Conservation (phyloP, 2,888 invertebrate genomes). For the Atherix ibis region DNA sequence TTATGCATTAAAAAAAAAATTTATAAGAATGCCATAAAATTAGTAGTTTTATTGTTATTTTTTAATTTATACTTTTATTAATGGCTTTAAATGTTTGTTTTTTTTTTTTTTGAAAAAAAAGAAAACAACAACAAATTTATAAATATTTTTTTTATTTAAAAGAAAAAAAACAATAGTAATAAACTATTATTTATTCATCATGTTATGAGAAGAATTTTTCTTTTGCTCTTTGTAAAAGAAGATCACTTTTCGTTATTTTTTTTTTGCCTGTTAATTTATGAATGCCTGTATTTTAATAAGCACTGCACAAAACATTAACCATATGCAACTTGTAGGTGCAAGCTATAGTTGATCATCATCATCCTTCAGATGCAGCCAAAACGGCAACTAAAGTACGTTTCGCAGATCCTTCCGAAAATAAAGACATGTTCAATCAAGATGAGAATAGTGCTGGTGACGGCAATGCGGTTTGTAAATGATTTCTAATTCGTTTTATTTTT, state of each 20-base stretch:
- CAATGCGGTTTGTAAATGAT: conserved; percentile 1
- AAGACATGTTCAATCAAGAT: conserved; percentile 8
- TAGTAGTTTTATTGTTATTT: no score
- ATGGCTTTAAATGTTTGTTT: no score
- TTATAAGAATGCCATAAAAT: no score
- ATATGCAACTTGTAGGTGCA: conserved; percentile 79
- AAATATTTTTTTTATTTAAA: no score
- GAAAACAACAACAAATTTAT: no score
- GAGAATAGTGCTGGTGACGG: conserved; percentile 2
- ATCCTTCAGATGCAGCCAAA: conserved; percentile 45
- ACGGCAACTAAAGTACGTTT: conserved; percentile 78
- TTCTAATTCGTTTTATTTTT: background rate
- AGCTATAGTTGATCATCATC: conserved; percentile 83
- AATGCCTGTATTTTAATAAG: no score
- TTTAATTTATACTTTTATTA: no score
- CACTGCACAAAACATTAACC: no score
- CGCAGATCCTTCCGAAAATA: conserved; percentile 43
- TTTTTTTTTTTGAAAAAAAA: no score
- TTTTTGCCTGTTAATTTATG: no score
- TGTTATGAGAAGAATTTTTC: background rate
- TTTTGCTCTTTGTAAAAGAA: background rate
- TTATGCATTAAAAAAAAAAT: no score
- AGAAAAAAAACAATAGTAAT: no score
- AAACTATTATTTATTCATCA: background rate
- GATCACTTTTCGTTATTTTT: conserved; percentile 3